Percentiles rank a stretch among this genome's conserved stretches.
Evolutionary conservation across 2,113 vertebrate species (phyloP).

Genomic region (Neofelis nebulosa): DNA sequence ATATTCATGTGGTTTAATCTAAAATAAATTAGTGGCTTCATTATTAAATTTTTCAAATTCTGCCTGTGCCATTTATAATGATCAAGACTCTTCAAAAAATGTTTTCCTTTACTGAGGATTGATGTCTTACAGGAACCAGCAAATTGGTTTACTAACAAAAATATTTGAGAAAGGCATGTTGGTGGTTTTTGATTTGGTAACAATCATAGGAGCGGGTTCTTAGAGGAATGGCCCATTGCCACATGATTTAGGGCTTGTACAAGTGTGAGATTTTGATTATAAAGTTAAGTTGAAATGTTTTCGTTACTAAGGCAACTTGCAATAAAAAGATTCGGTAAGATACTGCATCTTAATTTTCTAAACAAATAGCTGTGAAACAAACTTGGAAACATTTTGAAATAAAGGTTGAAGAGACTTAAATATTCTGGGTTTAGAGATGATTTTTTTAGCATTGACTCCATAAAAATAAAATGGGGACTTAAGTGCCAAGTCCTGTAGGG

Average conservation of each 20-base stretch:
- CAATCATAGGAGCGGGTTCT: neutral
- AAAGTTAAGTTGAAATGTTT: conserved; percentile 18
- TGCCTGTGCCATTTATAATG: neutral
- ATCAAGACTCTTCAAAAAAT: neutral
- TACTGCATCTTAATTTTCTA: neutral
- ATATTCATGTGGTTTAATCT: neutral
- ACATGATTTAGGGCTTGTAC: neutral
- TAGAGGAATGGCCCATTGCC: neutral
- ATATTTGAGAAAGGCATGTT: neutral
- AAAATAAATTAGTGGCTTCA: neutral
- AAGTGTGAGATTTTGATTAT: neutral
- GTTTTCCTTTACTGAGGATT: neutral
- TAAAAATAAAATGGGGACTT: neutral
- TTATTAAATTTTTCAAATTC: neutral
- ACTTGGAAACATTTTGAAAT: neutral
- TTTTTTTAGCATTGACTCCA: conserved; percentile 5
- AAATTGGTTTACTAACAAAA: neutral
- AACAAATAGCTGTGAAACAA: neutral
- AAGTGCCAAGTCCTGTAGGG: neutral
- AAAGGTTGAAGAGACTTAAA: neutral
- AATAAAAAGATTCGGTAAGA: neutral
- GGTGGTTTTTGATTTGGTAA: neutral
- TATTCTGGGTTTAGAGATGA: neutral
- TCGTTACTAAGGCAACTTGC: neutral
- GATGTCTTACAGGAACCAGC: neutral